Percentiles rank a stretch among this genome's conserved stretches.
Evolutionary conservation across 2,113 vertebrate genomes (phyloP).

Genomic region (Sisor rabdophorus): DNA sequence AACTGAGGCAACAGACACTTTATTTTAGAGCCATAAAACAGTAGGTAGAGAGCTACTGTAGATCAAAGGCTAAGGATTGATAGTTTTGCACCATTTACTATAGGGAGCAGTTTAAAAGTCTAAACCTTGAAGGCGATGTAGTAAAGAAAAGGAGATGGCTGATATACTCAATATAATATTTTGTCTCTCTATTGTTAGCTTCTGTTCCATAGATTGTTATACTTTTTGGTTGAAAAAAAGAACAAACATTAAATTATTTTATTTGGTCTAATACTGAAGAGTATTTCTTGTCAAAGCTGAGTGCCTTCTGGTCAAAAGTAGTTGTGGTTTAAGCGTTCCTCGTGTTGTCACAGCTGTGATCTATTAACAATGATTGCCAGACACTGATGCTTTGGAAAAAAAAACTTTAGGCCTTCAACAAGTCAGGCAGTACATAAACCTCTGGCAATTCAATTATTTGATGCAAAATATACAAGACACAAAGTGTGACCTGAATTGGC

Average conservation of each 20-base stretch:
- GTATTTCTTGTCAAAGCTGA: slow-evolving; percentile 14
- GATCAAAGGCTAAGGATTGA: slow-evolving; percentile 54
- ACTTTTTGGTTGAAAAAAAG: slow-evolving; percentile 1
- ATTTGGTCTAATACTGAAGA: slow-evolving; percentile 1
- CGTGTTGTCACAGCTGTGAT: slow-evolving; percentile 75
- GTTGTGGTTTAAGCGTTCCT: slow-evolving; percentile 61
- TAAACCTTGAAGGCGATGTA: slow-evolving; percentile 38
- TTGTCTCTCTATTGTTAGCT: slow-evolving; percentile 26
- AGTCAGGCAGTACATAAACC: slow-evolving; percentile 71
- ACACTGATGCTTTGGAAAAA: slow-evolving; percentile 68
- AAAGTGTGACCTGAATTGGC: slow-evolving; percentile 5
- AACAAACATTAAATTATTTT: slow-evolving; percentile 22
- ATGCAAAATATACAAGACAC: not conserved
- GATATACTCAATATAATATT: slow-evolving; percentile 35
- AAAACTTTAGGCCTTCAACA: slow-evolving; percentile 72
- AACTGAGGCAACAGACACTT: slow-evolving; percentile 44
- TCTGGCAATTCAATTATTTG: slow-evolving; percentile 2
- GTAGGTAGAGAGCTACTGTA: slow-evolving; percentile 48
- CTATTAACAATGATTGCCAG: slow-evolving; percentile 69
- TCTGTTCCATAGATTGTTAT: slow-evolving; percentile 42
- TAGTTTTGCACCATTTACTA: slow-evolving; percentile 46
- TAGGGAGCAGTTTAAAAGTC: slow-evolving; percentile 40
- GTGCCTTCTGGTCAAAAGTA: not conserved
- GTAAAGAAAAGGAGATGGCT: slow-evolving; percentile 28
- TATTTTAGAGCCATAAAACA: slow-evolving; percentile 47